Evolutionary conservation across 2,888 invertebrate genomes (phyloP).

Genomic region (Apamea epomidion): DNA sequence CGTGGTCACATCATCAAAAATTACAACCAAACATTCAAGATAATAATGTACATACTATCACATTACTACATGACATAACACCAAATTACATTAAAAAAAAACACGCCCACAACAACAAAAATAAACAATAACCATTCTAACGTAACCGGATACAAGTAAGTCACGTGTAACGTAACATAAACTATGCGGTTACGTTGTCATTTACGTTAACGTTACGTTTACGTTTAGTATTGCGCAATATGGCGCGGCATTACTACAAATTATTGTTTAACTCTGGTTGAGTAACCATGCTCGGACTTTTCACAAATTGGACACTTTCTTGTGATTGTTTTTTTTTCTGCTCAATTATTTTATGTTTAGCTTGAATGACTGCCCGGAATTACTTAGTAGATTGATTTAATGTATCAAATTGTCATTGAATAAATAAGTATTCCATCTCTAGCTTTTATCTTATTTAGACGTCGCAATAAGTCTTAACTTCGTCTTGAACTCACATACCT

Average conservation of each 20-base stretch:
- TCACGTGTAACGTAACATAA: conserved; percentile 59
- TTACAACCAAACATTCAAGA: not conserved
- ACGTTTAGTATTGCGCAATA: conserved; percentile 46
- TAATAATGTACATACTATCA: conserved; percentile 5
- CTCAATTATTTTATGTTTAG: conserved; percentile 6
- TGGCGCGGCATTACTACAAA: conserved; percentile 39
- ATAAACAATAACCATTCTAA: conserved; percentile 38
- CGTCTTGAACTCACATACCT: not conserved
- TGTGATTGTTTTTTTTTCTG: not conserved
- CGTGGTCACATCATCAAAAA: too few species aligned
- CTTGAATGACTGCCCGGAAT: conserved; percentile 8
- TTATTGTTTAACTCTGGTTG: conserved; percentile 43
- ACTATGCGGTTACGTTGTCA: conserved; percentile 55
- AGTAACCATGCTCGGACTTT: conserved; percentile 18
- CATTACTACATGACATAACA: conserved; percentile 15
- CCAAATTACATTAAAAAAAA: conserved; percentile 28
- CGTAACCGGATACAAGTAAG: conserved; percentile 61
- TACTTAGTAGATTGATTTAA: not conserved
- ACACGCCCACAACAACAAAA: conserved; percentile 20
- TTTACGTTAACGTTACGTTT: conserved; percentile 48
- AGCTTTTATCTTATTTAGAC: not conserved
- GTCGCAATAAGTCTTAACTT: not conserved
- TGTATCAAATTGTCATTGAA: not conserved
- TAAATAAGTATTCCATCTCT: not conserved
- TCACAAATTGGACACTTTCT: conserved; percentile 33